Percentiles rank a stretch among this genome's conserved stretches.
These are phyloP conservation scores for Neuroterus valhalla DNA, from an alignment of 1,140 invertebrate genomes.

Conservation along the genomic window DNA sequence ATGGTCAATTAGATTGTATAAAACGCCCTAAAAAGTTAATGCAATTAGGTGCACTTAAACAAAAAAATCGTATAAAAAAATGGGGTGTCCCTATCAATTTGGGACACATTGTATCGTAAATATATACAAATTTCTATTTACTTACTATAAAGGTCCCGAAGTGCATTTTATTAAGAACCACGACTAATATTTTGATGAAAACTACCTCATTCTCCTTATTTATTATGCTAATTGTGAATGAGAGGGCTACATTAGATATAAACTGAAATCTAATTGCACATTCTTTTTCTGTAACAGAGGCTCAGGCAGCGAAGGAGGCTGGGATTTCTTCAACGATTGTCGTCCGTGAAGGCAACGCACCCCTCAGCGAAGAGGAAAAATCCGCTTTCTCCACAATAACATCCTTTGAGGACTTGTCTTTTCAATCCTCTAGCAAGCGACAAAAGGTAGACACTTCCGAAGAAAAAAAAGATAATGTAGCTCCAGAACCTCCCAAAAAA, in stretches of 20 bases:
- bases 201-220: background rate
- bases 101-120: no score
- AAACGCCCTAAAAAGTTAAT: no score
- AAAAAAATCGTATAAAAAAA: no score
- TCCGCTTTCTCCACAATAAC: conserved; percentile 77
- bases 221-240: conserved; percentile 19
- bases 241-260: conserved; percentile 7
- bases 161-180: no score
- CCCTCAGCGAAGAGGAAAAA: conserved; percentile 78
- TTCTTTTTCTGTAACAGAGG: conserved; percentile 79
- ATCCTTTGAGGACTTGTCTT: conserved; percentile 75
- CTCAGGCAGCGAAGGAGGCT: conserved; percentile 84
- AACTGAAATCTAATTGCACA: conserved; percentile 19
- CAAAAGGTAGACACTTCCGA: conserved; percentile 63
- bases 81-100: no score
- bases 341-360: conserved; percentile 85
- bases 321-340: conserved; percentile 83
- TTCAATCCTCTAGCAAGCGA: conserved; percentile 65
- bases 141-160: no score
- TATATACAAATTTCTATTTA: no score
- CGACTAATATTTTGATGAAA: no score
- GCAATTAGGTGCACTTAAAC: no score
- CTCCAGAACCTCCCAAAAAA: background rate
- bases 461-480: conserved; percentile 44
- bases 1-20: no score